Evolutionary conservation across 2,888 invertebrate species (phyloP), one percentile per base, ranked within the genome.

Genomic region (Drosophila paranaensis): DNA sequence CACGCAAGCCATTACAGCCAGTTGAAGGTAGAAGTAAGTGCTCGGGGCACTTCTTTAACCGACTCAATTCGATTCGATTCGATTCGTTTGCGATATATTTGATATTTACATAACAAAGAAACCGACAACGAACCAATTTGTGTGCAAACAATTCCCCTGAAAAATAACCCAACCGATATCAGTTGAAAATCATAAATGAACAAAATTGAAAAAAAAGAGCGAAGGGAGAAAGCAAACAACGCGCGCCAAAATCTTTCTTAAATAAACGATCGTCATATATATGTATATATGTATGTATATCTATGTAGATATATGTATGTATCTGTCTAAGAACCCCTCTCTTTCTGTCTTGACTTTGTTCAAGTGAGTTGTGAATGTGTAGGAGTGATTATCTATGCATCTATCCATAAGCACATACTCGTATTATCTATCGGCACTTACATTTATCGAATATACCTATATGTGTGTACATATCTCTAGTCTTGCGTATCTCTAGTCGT

Each of bases 191-290:
- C 70, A 70, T 67, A 79, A 67, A 67, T 58, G 37, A 8, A n/a
- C 20, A 33, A 53, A 43, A 16, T 35, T 6, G 13, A 6, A 10
- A 16, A 39, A 53, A 37, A n/a, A 40, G 3, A 25, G 13, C 4
- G 45, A 11, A 35, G 50, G 20, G 20, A 53, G 40, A 30, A 40
- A 56, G 30, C 35, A 46, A 42, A 72, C 46, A 53, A 67, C 69
- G 46, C 78, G 72, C 73, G 82, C 89, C 88, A 89, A 77, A 86
- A 86, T 87, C 89, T 84, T 87, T 65, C 61, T 80, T 76, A 80
- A 89, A 81, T 63, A 89, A 68, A 33, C 60, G 20, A 48, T 57
- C 58, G 60, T 37, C 16, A 40, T 46, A 53, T 48, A 27, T 2
- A 42, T n/a, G n/a, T 2, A 55, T 42, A 16, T 30, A 33, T 33